phyloP scores from a whole-genome alignment of 2,113 vertebrate genomes.

The Passer domesticus region DNA sequence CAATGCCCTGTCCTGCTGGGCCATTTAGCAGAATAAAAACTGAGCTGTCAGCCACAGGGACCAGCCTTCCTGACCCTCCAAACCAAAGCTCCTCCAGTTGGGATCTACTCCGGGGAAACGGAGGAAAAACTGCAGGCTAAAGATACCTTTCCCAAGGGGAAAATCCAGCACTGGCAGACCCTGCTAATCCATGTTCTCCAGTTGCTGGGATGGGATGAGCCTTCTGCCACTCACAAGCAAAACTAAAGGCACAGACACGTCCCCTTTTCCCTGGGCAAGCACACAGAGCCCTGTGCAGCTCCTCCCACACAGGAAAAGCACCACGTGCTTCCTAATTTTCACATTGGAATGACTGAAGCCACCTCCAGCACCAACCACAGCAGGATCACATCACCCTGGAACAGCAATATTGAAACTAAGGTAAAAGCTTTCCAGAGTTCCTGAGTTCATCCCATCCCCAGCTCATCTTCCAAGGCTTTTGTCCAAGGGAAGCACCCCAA shows the following conservation, averaged over 20 bases:
- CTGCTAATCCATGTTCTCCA: neutral
- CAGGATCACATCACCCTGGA: neutral
- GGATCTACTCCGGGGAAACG: fast-evolving
- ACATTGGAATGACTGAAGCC: neutral
- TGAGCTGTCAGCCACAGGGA: neutral
- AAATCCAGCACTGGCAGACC: neutral
- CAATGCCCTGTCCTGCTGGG: neutral
- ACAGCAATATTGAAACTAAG: fast-evolving
- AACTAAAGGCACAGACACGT: neutral
- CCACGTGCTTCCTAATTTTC: fast-evolving
- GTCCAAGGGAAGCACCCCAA: neutral
- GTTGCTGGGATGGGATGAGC: neutral
- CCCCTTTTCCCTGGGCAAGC: neutral
- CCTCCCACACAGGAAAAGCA: neutral
- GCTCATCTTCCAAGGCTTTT: neutral
- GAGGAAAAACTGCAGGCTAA: neutral
- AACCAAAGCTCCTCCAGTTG: neutral
- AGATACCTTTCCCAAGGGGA: neutral
- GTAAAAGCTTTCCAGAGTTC: neutral
- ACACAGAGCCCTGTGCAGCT: neutral
- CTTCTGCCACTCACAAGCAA: neutral
- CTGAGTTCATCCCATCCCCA: neutral
- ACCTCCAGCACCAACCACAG: neutral
- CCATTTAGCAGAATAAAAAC: neutral
- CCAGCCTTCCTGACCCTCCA: neutral